A percentile compares a stretch with the other conserved stretches of the same genome.
These are phyloP conservation scores for Sebastes baramenuke DNA, from an alignment of 2,797 vertebrate genomes.

Conservation along the genomic window DNA sequence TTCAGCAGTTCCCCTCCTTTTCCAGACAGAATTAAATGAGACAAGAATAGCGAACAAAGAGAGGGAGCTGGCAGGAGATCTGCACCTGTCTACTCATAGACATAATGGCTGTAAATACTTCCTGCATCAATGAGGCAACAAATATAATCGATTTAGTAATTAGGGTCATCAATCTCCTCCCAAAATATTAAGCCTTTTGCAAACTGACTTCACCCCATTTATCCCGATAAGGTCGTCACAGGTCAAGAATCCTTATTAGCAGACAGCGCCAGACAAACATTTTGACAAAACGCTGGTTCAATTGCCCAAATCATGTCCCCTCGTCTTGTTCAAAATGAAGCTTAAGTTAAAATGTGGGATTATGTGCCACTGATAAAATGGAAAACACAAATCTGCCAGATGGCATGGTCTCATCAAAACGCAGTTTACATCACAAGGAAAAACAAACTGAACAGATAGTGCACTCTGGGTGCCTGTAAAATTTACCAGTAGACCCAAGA, in stretches of 20 bases:
- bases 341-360: constrained; percentile 48
- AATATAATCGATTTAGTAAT: constrained; percentile 7
- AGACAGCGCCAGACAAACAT: constrained; percentile 7
- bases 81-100: constrained; percentile 48
- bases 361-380: constrained; percentile 44
- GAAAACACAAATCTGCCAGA: constrained; percentile 55
- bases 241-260: constrained; percentile 23
- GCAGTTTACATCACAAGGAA: constrained; percentile 29
- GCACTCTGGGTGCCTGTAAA: constrained; percentile 17
- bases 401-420: constrained; percentile 47
- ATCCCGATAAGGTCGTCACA: constrained; percentile 6
- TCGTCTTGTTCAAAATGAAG: constrained; percentile 14
- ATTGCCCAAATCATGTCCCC: constrained; percentile 18
- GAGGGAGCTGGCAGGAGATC: constrained; percentile 22
- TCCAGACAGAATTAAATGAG: constrained; percentile 38
- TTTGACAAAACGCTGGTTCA: constrained; percentile 14
- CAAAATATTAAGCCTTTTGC: constrained; percentile 3
- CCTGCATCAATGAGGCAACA: constrained; percentile 17
- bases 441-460: constrained; percentile 27
- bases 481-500: constrained; percentile 6
- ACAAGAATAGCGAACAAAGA: constrained; percentile 34
- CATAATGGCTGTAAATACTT: constrained; percentile 43
- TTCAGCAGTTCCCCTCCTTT: constrained; percentile 13
- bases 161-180: constrained; percentile 15
- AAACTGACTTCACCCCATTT: constrained; percentile 2